These are phyloP conservation scores for Syngnathoides biaculeatus DNA, from an alignment of 2,113 vertebrate genomes.

Conservation along the genomic window DNA sequence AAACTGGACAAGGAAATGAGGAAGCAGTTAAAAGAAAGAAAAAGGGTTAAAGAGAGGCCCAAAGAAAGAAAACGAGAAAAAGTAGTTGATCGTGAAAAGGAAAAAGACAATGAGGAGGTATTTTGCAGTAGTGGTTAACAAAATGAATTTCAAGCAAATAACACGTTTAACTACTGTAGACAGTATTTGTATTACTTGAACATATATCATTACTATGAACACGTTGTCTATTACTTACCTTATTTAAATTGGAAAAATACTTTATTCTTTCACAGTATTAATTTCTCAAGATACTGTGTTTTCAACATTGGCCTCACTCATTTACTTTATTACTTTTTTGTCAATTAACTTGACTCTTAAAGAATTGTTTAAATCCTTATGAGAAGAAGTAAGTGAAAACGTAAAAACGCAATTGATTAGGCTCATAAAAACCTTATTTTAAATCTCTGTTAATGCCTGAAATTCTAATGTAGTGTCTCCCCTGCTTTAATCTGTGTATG, in stretches of 20 bases:
- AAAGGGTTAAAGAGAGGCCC: constrained; percentile 59
- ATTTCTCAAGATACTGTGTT: not conserved
- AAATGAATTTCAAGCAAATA: constrained; percentile 49
- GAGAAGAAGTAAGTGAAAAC: not conserved
- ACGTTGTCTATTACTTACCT: not conserved
- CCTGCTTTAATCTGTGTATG: constrained; percentile 29
- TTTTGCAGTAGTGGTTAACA: constrained; percentile 28
- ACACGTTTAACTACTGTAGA: not conserved
- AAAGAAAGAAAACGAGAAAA: constrained; percentile 67
- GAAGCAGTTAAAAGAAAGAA: constrained; percentile 74
- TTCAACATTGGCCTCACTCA: not conserved
- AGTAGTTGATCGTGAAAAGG: constrained; percentile 52
- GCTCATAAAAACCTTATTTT: constrained; percentile 19
- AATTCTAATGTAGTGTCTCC: constrained; percentile 51
- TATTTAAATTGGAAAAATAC: not conserved
- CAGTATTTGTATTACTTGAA: not conserved
- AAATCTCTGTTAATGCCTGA: constrained; percentile 23
- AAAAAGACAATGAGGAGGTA: constrained; percentile 77
- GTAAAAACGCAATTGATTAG: not conserved
- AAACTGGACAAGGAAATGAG: constrained; percentile 73
- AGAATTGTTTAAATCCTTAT: not conserved
- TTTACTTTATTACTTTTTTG: not conserved
- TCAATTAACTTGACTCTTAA: not conserved
- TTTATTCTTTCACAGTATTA: not conserved
- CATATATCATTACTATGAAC: no score